Evolutionary conservation across 2,888 invertebrate genomes (phyloP).

Genomic region (Shargacucullia verbasci): DNA sequence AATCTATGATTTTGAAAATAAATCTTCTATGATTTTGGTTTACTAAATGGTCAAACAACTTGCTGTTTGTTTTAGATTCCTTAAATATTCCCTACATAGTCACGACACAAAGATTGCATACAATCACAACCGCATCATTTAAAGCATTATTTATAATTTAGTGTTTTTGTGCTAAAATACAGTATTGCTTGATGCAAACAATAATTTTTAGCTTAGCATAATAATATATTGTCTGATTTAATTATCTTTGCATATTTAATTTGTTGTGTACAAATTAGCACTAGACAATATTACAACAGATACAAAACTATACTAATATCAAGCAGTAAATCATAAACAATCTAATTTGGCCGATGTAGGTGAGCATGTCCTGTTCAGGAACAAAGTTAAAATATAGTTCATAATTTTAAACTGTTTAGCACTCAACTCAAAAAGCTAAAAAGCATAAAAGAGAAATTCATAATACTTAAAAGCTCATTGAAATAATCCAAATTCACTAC

Average conservation of each 20-base stretch:
- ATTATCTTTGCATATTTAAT: slow-evolving; percentile 13
- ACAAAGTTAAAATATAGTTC: slow-evolving; percentile 24
- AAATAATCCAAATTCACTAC: slow-evolving; percentile 13
- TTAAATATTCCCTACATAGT: slow-evolving; percentile 33
- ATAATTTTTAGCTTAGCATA: slow-evolving; percentile 34
- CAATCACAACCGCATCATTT: slow-evolving; percentile 78
- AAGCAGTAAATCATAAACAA: slow-evolving; percentile 30
- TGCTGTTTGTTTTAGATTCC: slow-evolving; percentile 17
- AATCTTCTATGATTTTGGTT: slow-evolving; percentile 8
- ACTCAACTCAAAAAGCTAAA: background rate
- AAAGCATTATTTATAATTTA: slow-evolving; percentile 67
- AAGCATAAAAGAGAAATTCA: slow-evolving; percentile 8
- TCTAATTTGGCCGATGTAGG: slow-evolving; percentile 42
- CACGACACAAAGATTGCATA: slow-evolving; percentile 64
- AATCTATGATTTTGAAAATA: slow-evolving; percentile 18
- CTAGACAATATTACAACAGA: slow-evolving; percentile 40
- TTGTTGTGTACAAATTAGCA: slow-evolving; percentile 18
- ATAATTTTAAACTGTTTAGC: slow-evolving; percentile 11
- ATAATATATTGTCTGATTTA: slow-evolving; percentile 17
- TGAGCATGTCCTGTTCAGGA: slow-evolving; percentile 9
- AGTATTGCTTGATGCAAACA: slow-evolving; percentile 49
- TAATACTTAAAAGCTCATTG: slow-evolving; percentile 13
- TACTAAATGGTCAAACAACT: background rate
- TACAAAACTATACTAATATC: slow-evolving; percentile 35
- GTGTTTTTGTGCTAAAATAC: slow-evolving; percentile 70